A percentile compares a stretch with the other conserved stretches of the same genome.
These are phyloP conservation scores for Tipula lateralis DNA, from an alignment of 2,888 invertebrate species.

Conservation along the genomic window DNA sequence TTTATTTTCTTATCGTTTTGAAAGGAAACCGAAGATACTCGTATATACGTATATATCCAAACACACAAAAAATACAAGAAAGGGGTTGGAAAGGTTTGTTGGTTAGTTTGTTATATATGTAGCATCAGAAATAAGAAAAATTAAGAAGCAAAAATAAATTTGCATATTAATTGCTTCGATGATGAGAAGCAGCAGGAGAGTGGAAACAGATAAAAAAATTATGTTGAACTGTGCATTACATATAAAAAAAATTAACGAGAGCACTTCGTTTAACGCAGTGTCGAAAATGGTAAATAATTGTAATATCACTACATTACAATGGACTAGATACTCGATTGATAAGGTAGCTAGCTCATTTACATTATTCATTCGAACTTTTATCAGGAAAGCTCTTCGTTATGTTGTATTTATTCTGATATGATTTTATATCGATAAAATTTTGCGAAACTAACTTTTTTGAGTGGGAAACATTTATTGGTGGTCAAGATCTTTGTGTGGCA, in stretches of 20 bases:
- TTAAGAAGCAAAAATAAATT: neutral
- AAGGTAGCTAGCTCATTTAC: no score
- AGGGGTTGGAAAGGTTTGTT: neutral
- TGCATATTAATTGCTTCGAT: constrained; percentile 19
- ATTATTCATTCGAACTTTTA: no score
- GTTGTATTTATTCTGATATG: no score
- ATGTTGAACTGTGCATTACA: neutral
- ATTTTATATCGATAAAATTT: no score
- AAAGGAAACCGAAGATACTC: neutral
- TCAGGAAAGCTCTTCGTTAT: no score
- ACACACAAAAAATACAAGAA: neutral
- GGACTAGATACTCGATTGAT: no score
- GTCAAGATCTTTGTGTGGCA: no score
- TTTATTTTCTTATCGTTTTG: neutral
- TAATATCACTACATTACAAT: no score
- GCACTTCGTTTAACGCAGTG: neutral
- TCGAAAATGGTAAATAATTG: no score
- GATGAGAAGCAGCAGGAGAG: neutral
- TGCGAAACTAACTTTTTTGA: no score
- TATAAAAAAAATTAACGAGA: neutral
- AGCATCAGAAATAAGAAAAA: neutral
- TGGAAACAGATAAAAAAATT: neutral
- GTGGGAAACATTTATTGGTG: no score
- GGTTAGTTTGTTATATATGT: neutral
- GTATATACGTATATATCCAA: neutral